These are phyloP conservation scores for Tortrix viridana DNA, from an alignment of 2,888 invertebrate species.

Conservation along the genomic window DNA sequence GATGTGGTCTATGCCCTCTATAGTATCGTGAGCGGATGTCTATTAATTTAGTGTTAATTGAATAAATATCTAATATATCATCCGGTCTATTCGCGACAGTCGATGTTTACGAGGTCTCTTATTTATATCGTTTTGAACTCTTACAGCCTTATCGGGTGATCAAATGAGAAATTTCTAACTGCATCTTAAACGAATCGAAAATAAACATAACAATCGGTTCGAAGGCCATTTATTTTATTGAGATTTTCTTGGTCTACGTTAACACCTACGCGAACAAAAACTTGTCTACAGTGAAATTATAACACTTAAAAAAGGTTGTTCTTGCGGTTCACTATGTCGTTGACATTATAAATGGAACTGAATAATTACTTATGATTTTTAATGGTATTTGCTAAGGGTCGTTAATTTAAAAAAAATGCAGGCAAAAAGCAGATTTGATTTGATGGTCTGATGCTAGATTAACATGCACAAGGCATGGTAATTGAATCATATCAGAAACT, in stretches of 20 bases:
- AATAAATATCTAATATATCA: conserved; percentile 55
- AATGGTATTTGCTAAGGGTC: too few relatives aligned
- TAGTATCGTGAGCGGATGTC: conserved; percentile 49
- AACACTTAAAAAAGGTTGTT: not conserved
- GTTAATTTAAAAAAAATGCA: too few relatives aligned
- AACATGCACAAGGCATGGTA: too few relatives aligned
- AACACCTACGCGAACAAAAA: conserved; percentile 61
- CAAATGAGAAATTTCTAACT: conserved; percentile 49
- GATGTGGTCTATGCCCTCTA: conserved; percentile 46
- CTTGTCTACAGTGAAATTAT: conserved; percentile 54
- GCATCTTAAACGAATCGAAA: conserved; percentile 57
- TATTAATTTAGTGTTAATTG: conserved; percentile 59
- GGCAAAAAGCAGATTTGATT: too few relatives aligned
- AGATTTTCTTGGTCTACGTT: conserved; percentile 59
- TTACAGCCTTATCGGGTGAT: conserved; percentile 33
- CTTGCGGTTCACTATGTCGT: not conserved
- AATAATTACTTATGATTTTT: too few relatives aligned
- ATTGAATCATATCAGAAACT: too few relatives aligned
- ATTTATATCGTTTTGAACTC: conserved; percentile 37
- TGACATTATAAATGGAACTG: not conserved
- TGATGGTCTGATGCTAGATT: too few relatives aligned
- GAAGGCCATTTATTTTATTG: conserved; percentile 57
- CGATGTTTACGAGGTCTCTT: conserved; percentile 42
- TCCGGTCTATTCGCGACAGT: conserved; percentile 41
- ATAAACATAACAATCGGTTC: conserved; percentile 69